Evolutionary conservation across 2,888 invertebrate genomes (phyloP).

Genomic region (Eupeodes latifasciatus): DNA sequence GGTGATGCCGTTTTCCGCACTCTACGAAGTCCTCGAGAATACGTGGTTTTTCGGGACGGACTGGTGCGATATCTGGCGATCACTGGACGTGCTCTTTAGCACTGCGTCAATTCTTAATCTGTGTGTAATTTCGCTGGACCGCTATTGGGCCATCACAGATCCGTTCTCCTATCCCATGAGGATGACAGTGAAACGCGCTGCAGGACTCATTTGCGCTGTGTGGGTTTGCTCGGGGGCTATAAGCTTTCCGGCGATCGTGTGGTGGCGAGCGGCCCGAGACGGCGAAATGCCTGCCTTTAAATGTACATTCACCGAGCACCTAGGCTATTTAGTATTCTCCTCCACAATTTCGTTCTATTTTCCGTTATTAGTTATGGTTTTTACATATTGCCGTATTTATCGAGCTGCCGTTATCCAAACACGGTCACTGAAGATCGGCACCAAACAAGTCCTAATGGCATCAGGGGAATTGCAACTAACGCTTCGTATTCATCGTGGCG

Average conservation of each 20-base stretch:
- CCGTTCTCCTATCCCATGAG: slow-evolving; percentile 98
- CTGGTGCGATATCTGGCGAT: slow-evolving; percentile 99
- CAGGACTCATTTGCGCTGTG: slow-evolving; percentile 94
- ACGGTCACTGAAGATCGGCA: slow-evolving; percentile 94
- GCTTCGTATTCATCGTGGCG: slow-evolving; percentile 96
- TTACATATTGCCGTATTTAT: slow-evolving; percentile 98
- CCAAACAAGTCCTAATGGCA: slow-evolving; percentile 94
- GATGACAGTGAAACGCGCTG: slow-evolving; percentile 95
- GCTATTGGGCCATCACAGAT: slow-evolving; percentile 99
- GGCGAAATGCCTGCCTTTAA: slow-evolving; percentile 92
- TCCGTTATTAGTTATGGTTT: slow-evolving; percentile 98
- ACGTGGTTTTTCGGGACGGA: slow-evolving; percentile 97
- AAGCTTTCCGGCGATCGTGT: slow-evolving; percentile 98
- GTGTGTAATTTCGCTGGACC: slow-evolving; percentile 97
- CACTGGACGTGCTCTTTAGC: slow-evolving; percentile 97
- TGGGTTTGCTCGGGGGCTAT: slow-evolving; percentile 99
- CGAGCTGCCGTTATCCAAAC: slow-evolving; percentile 97
- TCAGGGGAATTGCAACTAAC: slow-evolving; percentile 95
- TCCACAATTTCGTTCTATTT: slow-evolving; percentile 99
- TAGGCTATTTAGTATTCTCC: slow-evolving; percentile 98
- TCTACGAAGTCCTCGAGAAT: slow-evolving; percentile 94
- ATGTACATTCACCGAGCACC: slow-evolving; percentile 98
- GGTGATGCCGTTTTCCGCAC: slow-evolving; percentile 98
- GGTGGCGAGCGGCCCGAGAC: slow-evolving; percentile 95
- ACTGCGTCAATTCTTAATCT: slow-evolving; percentile 98